Conservation (phyloP, 2,113 vertebrate species). For the Podilymbus podiceps region DNA sequence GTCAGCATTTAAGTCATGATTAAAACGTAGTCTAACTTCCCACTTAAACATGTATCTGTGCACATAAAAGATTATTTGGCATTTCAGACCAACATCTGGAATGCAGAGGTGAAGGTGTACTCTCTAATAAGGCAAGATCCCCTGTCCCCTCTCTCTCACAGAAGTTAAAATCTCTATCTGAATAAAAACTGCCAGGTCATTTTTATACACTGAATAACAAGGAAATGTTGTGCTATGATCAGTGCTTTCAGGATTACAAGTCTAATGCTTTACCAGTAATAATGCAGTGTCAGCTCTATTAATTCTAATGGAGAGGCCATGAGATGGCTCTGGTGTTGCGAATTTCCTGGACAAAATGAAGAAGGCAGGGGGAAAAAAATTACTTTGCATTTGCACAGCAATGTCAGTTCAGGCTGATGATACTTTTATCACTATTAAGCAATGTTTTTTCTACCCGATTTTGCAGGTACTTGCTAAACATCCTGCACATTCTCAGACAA, state of each 20-base stretch:
- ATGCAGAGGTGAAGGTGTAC: not conserved
- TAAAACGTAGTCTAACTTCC: constrained; percentile 34
- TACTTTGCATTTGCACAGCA: not conserved
- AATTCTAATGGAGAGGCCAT: not conserved
- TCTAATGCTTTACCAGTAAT: not conserved
- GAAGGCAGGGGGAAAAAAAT: not conserved
- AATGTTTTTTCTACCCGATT: not conserved
- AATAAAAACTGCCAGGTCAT: not conserved
- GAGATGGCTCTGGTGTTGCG: not conserved
- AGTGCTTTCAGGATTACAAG: not conserved
- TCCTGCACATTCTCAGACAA: not conserved
- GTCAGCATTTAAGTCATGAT: constrained; percentile 4
- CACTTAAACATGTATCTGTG: not conserved
- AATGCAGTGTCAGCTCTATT: not conserved
- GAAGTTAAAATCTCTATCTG: not conserved
- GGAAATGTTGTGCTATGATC: not conserved
- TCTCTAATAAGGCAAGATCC: not conserved
- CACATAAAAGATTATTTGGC: not conserved
- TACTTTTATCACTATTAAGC: not conserved
- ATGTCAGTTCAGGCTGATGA: not conserved
- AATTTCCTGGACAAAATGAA: not conserved
- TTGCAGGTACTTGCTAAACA: not conserved
- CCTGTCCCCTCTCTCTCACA: not conserved
- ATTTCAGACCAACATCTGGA: not conserved
- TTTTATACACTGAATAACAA: not conserved